phyloP scores from a whole-genome alignment of 2,113 vertebrate species.

The Rhinoderma darwinii region DNA sequence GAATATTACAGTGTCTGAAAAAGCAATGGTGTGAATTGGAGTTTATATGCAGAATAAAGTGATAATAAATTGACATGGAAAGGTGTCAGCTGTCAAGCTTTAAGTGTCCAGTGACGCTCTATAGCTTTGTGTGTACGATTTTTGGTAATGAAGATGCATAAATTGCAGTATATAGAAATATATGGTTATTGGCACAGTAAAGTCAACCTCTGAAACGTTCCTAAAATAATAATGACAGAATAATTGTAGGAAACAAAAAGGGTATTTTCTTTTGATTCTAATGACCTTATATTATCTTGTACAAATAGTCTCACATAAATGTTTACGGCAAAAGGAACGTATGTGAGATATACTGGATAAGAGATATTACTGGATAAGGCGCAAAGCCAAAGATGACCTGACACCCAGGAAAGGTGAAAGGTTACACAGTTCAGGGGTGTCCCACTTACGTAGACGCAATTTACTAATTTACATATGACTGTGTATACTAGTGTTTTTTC shows the following conservation, averaged over 20 bases:
- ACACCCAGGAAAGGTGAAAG: too few species aligned
- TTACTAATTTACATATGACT: not conserved
- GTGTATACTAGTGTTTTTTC: too few species aligned
- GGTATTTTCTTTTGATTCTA: too few species aligned
- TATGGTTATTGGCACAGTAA: not conserved
- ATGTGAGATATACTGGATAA: too few species aligned
- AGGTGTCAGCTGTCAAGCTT: not conserved
- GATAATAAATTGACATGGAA: not conserved
- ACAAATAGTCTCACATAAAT: too few species aligned
- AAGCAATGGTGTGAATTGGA: not conserved
- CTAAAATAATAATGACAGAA: too few species aligned
- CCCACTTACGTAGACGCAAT: not conserved
- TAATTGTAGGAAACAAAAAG: too few species aligned
- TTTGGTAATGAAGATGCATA: not conserved
- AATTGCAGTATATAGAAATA: not conserved
- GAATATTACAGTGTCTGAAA: constrained; percentile 17
- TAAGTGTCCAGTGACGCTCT: not conserved
- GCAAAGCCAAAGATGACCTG: too few species aligned
- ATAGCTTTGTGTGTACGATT: not conserved
- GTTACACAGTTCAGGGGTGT: too few species aligned
- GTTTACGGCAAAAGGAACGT: too few species aligned
- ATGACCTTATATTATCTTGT: not conserved
- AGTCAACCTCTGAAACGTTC: not conserved
- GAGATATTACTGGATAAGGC: too few species aligned
- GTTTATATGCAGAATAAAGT: not conserved